Percentiles rank a stretch among this genome's conserved stretches.
Evolutionary conservation across 2,888 invertebrate genomes (phyloP).

Genomic region (Steinernema scapterisci): DNA sequence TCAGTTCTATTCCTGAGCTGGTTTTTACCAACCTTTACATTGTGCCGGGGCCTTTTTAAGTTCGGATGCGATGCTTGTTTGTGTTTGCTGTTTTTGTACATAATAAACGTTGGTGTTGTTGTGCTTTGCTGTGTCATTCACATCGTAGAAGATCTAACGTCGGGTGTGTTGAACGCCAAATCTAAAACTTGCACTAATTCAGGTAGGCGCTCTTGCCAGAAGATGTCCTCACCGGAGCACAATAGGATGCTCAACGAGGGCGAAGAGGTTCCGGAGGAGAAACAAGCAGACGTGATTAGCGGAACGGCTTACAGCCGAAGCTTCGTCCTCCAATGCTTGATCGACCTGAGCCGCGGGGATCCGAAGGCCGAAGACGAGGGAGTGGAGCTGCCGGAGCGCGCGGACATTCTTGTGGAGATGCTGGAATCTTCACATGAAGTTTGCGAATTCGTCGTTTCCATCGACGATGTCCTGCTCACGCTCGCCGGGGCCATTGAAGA

Average conservation of each 20-base stretch:
- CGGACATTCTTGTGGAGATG: conserved; percentile 4
- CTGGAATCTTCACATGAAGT: not conserved
- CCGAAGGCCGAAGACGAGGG: conserved; percentile 23
- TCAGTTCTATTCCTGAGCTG: not conserved
- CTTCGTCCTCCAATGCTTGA: not conserved
- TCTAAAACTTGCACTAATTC: not conserved
- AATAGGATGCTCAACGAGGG: not conserved
- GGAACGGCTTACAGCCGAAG: conserved; percentile 10
- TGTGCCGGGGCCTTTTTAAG: too few relatives aligned
- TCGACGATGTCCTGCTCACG: conserved; percentile 3
- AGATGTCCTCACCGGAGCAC: not conserved
- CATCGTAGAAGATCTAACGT: not conserved
- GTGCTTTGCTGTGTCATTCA: conserved; percentile 1
- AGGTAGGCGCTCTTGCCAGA: not conserved
- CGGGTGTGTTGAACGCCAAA: not conserved
- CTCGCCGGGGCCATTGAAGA: not conserved
- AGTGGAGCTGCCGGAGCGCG: not conserved
- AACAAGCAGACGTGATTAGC: not conserved
- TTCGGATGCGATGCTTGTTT: too few relatives aligned
- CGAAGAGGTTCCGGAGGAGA: not conserved
- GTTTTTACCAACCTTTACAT: not conserved
- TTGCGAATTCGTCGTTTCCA: not conserved
- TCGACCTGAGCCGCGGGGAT: conserved; percentile 15
- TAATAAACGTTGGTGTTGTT: conserved; percentile 3
- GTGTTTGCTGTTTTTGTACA: not conserved